Conservation (phyloP, 1,140 invertebrate genomes). For the Octopus sinensis region DNA sequence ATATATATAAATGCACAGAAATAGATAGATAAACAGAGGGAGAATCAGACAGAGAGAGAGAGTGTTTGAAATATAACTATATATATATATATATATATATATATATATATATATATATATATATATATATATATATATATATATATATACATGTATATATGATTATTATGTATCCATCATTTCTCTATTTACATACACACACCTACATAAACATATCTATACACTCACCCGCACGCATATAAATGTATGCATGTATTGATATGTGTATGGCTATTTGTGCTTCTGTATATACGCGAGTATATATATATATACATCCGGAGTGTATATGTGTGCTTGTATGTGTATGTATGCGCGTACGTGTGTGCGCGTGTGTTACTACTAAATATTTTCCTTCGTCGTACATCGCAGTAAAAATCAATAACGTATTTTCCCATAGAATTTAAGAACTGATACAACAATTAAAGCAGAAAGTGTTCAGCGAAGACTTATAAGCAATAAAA, state of each 20-base stretch:
- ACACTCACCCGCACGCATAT: not conserved
- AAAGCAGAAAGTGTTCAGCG: too few species aligned
- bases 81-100: not conserved
- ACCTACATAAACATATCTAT: conserved; percentile 9
- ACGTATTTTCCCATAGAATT: too few species aligned
- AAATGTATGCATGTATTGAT: not conserved
- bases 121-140: not conserved
- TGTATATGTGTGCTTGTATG: conserved; percentile 12
- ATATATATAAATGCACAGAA: too few species aligned
- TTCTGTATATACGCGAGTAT: not conserved
- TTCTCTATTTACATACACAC: not conserved
- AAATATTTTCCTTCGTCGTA: too few species aligned
- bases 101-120: not conserved
- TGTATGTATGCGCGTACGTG: conserved; percentile 11
- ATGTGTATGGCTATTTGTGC: not conserved
- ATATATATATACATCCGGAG: not conserved
- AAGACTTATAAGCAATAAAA: too few species aligned
- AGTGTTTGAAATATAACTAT: not conserved
- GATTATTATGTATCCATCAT: not conserved
- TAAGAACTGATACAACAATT: too few species aligned
- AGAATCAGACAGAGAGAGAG: not conserved
- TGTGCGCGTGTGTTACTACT: not conserved
- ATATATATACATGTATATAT: not conserved
- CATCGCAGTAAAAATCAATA: too few species aligned
- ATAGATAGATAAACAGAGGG: not conserved